Evolutionary conservation across 2,797 vertebrate genomes (phyloP).

Genomic region (Rachycentron canadum): DNA sequence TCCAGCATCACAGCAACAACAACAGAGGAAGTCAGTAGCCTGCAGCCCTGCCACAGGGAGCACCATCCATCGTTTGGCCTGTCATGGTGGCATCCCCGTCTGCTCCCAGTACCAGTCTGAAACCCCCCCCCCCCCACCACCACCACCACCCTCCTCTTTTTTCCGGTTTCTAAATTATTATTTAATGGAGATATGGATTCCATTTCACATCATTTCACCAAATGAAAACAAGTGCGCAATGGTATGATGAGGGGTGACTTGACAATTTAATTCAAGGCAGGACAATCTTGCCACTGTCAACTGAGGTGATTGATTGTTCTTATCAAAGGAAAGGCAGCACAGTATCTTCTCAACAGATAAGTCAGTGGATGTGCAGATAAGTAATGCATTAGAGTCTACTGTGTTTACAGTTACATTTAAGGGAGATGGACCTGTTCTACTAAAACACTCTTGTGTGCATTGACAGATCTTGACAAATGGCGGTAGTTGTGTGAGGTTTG

Average conservation of each 20-base stretch:
- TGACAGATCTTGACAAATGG: constrained; percentile 2
- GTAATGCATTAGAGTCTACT: constrained; percentile 13
- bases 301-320: constrained; percentile 55
- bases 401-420: constrained; percentile 7
- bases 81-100: constrained; percentile 67
- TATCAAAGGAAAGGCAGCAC: constrained; percentile 36
- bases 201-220: constrained; percentile 10
- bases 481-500: background rate
- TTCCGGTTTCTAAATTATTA: constrained; percentile 23
- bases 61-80: constrained; percentile 71
- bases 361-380: constrained; percentile 39
- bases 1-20: constrained; percentile 68
- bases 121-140: background rate
- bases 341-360: constrained; percentile 53
- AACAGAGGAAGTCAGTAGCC: constrained; percentile 71
- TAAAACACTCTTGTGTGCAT: background rate
- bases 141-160: background rate
- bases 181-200: constrained; percentile 23
- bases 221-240: constrained; percentile 28
- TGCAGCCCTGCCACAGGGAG: constrained; percentile 69
- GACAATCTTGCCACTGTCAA: constrained; percentile 49
- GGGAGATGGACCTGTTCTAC: background rate
- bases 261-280: constrained; percentile 38
- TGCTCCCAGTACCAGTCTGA: constrained; percentile 34
- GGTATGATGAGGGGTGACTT: constrained; percentile 25